A percentile compares a stretch with the other conserved stretches of the same genome.
phyloP scores from a whole-genome alignment of 2,888 invertebrate species.

The Hoplodrina ambigua region DNA sequence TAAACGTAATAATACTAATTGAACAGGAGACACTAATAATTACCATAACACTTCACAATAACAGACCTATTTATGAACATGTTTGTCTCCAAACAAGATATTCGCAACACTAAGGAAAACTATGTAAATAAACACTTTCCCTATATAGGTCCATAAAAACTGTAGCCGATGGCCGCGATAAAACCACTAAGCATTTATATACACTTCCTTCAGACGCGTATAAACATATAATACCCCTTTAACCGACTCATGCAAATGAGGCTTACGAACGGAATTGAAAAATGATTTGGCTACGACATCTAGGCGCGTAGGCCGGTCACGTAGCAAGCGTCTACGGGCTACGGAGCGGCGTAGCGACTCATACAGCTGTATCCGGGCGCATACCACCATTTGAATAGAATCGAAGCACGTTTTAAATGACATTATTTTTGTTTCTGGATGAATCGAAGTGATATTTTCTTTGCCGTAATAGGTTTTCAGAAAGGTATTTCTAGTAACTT shows the following conservation, averaged over 20 bases:
- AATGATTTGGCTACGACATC: constrained; percentile 61
- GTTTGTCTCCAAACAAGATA: constrained; percentile 22
- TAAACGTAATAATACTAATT: constrained; percentile 1
- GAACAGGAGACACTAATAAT: not conserved
- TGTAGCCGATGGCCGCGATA: constrained; percentile 33
- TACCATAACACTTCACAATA: constrained; percentile 9
- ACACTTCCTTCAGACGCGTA: not conserved
- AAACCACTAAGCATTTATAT: constrained; percentile 16
- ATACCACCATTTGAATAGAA: constrained; percentile 17
- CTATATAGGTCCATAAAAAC: constrained; percentile 18
- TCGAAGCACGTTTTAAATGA: constrained; percentile 1
- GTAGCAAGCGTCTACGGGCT: constrained; percentile 74
- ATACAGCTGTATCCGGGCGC: constrained; percentile 21
- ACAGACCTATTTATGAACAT: constrained; percentile 12
- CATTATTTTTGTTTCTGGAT: not conserved
- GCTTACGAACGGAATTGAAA: constrained; percentile 63
- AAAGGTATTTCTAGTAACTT: too few relatives aligned
- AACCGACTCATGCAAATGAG: constrained; percentile 34
- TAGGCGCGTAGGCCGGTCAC: constrained; percentile 75
- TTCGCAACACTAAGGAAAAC: constrained; percentile 44
- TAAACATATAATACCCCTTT: constrained; percentile 22
- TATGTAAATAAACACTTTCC: constrained; percentile 34
- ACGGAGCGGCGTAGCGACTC: constrained; percentile 66
- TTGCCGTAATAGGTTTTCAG: not conserved
- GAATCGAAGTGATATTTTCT: not conserved